Conservation (phyloP, 2,797 vertebrate species). For the Gouania willdenowi region DNA sequence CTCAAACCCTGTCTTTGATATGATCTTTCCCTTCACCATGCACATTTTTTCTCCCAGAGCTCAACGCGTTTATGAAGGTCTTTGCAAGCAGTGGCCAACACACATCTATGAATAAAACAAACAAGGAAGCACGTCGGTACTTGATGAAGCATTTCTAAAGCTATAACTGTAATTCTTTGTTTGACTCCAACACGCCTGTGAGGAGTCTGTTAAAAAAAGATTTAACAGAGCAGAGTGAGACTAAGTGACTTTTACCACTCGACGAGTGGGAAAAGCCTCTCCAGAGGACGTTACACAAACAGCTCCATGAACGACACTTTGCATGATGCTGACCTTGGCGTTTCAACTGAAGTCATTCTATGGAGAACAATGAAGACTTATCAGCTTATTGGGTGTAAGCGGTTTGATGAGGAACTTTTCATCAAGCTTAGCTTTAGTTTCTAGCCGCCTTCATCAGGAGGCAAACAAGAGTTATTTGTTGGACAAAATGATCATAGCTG, state of each 20-base stretch:
- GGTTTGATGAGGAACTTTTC: no score
- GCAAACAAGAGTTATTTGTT: no score
- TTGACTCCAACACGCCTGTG: not conserved
- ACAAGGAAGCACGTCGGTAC: conserved; percentile 3
- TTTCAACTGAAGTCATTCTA: not conserved
- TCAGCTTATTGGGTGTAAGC: no score
- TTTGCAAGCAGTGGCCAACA: conserved; percentile 4
- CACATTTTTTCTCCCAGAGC: conserved; percentile 30
- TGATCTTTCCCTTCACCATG: conserved; percentile 41
- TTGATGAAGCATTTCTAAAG: not conserved
- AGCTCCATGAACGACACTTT: not conserved
- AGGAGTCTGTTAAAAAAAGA: not conserved
- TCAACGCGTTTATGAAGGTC: conserved; percentile 13
- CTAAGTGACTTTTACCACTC: conserved; percentile 4
- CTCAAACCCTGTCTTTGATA: conserved; percentile 49
- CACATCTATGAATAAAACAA: no score
- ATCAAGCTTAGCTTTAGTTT: no score
- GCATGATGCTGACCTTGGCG: not conserved
- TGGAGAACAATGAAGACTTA: not conserved
- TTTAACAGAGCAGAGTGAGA: not conserved
- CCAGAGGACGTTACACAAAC: conserved; percentile 7
- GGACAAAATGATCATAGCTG: no score
- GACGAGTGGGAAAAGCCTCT: conserved; percentile 22
- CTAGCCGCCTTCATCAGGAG: no score
- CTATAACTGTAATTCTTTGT: not conserved